Evolutionary conservation across 2,797 vertebrate species (phyloP).

Genomic region (Xiphorhynchus erythropygius): DNA sequence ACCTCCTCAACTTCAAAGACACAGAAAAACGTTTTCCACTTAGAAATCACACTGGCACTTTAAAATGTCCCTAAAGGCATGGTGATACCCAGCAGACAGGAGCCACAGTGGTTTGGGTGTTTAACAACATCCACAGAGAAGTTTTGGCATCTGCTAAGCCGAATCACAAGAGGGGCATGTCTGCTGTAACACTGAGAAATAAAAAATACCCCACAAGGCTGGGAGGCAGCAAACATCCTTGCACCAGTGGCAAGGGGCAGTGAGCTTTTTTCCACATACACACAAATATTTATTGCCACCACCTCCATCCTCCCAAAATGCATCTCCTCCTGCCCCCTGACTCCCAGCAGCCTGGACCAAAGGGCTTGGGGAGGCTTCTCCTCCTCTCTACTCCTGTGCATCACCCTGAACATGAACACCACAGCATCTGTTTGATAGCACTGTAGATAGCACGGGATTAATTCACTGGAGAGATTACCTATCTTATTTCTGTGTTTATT

Average conservation of each 20-base stretch:
- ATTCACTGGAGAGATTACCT: neutral
- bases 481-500: neutral
- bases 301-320: neutral
- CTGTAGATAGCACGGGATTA: fast-evolving
- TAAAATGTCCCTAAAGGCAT: neutral
- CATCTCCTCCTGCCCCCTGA: neutral
- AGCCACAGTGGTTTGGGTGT: neutral
- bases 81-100: neutral
- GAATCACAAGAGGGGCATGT: neutral
- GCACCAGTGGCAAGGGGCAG: neutral
- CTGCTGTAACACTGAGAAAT: neutral
- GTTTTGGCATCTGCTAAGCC: neutral
- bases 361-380: neutral
- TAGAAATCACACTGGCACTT: neutral
- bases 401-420: neutral
- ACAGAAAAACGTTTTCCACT: neutral
- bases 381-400: fast-evolving
- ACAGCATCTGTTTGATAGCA: fast-evolving
- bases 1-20: conserved; percentile 9
- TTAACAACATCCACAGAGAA: neutral
- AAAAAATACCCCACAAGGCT: neutral
- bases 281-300: neutral
- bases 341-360: neutral
- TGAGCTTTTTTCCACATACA: neutral
- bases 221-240: neutral